Evolutionary conservation across 2,888 invertebrate genomes (phyloP), one percentile per base, ranked within the genome.

Genomic region (Calephelis perditalis): DNA sequence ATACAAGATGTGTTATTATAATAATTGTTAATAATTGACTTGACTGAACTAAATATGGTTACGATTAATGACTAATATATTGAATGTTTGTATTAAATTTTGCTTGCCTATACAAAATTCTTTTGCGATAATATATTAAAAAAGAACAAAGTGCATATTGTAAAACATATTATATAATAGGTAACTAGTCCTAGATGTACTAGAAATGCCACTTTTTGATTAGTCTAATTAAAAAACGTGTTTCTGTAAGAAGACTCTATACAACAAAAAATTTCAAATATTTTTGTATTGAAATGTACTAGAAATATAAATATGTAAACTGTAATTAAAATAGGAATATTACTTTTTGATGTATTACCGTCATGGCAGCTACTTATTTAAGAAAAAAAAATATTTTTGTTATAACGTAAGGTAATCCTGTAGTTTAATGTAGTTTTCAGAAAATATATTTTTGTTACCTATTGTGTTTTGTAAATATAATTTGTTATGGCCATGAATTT

Each of bases 101-200:
- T 52, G 49, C 49, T 52, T 52, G 49, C 49, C 49, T 52, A 52
- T 52, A 52, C 49, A 35, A 52, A 52, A 52, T 15, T 35, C 11
- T 52, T 26, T 15, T 52, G 49, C 49, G 35, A 52, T 10, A 52
- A 52, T 52, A 52, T 52, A 52, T 52, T 10, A n/a, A 52, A 11
- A 52, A 35, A 52, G 49, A 52, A 52, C 49, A 52, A 52, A 52
- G 26, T 52, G 35, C 49, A 35, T 52, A 26, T 52, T 52, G 26
- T 52, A 26, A 10, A 26, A 26, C 15, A 52, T 52, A 52, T 26
- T 26, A 26, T 40, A 40, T 40, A 8, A 40, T 40, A 40, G 15
- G 5, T 66, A 62, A 63, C 67, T 67, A 65, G 67, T 67, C 67
- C 63, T 65, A 67, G 65, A 67, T 60, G 45, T 62, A 65, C 55